Base-by-base conservation (phyloP, 2,888 invertebrate genomes). In the Mythimna lalbum region DNA sequence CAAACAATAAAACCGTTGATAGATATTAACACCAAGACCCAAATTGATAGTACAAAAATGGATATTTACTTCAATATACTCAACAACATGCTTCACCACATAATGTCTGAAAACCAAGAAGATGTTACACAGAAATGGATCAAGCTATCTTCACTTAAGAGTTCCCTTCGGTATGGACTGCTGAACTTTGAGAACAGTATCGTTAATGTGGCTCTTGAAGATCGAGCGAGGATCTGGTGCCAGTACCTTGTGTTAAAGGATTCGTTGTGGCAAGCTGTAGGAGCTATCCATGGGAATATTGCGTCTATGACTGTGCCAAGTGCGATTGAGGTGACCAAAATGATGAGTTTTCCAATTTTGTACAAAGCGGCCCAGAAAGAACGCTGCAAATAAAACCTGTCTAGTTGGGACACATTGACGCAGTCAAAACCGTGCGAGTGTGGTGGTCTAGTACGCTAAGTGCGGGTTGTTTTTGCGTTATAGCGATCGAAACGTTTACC, bases 281-380 rank as follows among this genome's bases (percentile, higher is more conserved):
- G 93, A 0, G 93, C 93, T 0, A 55, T 93, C 50, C 94, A 94
- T 64, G 95, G 94, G 36, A 90, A 88, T 82, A 86, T 93, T 73
- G 76, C 86, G 0, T 86, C 90, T 61, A 66, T 81, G 17, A 21
- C 27, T 49, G 36, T 61, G 5, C 33, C 69, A 12, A 21, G 61
- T 36, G 7, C 27, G 12, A 53, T 64, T 60, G 47, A 78, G 84
- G 83, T 84, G 57, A 76, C 36, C 3, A 0, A 27, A 49, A 6
- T 36, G 33, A 27, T 7, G 17, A 23, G 23, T 7, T 23, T 52
- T 39, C 39, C n/a, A n/a, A n/a, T n/a, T n/a, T n/a, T n/a, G n/a
- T n/a, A n/a, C n/a, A n/a, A n/a, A n/a, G n/a, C n/a, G n/a, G n/a
- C n/a, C n/a, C n/a, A n/a, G n/a, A n/a, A n/a, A 39, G 39, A 39